Conservation (phyloP, 2,888 invertebrate species). For the Cosmopolites sordidus region DNA sequence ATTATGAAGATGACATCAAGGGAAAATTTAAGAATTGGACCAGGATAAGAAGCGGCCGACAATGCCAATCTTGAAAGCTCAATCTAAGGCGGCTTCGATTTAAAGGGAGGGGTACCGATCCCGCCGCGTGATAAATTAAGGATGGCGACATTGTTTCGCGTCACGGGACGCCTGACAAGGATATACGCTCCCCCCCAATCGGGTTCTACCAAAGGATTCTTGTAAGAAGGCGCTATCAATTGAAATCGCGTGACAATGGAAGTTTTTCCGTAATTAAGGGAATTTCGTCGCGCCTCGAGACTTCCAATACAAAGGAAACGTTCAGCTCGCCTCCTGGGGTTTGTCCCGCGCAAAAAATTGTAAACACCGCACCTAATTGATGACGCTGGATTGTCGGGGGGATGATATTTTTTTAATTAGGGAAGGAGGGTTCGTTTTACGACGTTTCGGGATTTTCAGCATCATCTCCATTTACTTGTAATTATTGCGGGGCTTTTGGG, state of each 20-base stretch:
- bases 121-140: constrained; percentile 49
- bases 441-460: background rate
- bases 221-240: constrained; percentile 43
- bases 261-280: constrained; percentile 45
- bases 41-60: constrained; percentile 4
- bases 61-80: constrained; percentile 38
- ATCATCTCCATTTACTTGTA: background rate
- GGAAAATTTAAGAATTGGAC: too few species aligned
- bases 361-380: constrained; percentile 4
- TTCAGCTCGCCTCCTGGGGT: constrained; percentile 1
- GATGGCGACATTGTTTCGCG: constrained; percentile 47
- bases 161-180: constrained; percentile 46
- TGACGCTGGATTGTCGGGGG: background rate
- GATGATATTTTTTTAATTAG: background rate
- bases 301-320: constrained; percentile 20
- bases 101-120: constrained; percentile 42
- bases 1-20: too few species aligned
- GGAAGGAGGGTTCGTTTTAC: background rate
- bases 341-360: constrained; percentile 7
- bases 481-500: background rate
- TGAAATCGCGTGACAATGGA: constrained; percentile 46
- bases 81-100: constrained; percentile 46
- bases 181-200: constrained; percentile 44
- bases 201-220: constrained; percentile 42
- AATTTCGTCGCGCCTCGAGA: constrained; percentile 28